A percentile compares a stretch with the other conserved stretches of the same genome.
Evolutionary conservation across 2,797 vertebrate genomes (phyloP).

Genomic region (Rhinoraja longicauda): DNA sequence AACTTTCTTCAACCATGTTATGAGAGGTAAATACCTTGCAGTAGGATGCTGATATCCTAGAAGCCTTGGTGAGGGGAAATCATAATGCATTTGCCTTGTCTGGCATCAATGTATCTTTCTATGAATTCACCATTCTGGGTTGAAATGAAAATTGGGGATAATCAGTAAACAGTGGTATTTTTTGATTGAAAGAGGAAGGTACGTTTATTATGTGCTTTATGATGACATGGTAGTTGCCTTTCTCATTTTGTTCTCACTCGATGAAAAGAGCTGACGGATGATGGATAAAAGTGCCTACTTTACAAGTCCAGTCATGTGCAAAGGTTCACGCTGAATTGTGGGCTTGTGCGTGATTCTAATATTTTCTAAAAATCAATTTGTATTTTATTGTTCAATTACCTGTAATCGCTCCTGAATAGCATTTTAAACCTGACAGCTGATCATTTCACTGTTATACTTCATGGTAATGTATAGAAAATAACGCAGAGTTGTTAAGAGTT

Average conservation of each 20-base stretch:
- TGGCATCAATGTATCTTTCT: no score
- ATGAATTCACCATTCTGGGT: no score
- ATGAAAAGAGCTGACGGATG: not conserved
- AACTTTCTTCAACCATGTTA: no score
- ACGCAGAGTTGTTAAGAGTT: not conserved
- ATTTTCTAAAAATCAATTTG: not conserved
- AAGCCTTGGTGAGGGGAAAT: no score
- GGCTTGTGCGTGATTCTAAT: not conserved
- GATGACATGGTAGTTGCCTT: not conserved
- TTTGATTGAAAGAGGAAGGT: not conserved
- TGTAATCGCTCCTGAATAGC: not conserved
- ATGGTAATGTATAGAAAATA: not conserved
- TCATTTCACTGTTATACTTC: not conserved
- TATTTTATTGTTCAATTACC: not conserved
- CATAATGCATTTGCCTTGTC: no score
- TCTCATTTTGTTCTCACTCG: not conserved
- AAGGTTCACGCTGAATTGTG: not conserved
- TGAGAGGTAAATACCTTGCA: no score
- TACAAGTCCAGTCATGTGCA: not conserved
- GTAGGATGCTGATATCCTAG: no score
- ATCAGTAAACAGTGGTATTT: not conserved
- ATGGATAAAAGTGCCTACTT: no score
- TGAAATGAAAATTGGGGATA: not conserved
- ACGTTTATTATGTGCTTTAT: not conserved
- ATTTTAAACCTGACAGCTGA: not conserved